These are phyloP conservation scores for Trichopria drosophilae DNA, from an alignment of 2,888 invertebrate species.

Conservation along the genomic window DNA sequence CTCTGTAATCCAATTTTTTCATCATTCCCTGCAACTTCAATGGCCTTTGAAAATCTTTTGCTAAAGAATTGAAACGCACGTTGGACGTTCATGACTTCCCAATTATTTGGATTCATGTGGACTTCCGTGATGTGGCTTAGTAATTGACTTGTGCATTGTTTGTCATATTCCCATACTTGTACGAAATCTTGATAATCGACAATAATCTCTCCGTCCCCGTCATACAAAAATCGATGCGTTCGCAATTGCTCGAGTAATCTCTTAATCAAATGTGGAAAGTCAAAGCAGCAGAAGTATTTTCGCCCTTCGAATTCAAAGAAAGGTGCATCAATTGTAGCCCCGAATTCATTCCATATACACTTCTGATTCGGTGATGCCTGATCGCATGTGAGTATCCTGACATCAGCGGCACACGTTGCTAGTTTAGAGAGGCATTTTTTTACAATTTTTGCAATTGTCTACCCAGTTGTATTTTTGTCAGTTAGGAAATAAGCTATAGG, in stretches of 20 bases:
- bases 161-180: constrained; percentile 8
- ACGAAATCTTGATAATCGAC: constrained; percentile 12
- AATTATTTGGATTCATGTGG: constrained; percentile 10
- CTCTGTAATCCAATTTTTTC: too few relatives aligned
- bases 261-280: constrained; percentile 18
- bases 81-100: constrained; percentile 13
- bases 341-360: neutral
- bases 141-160: neutral
- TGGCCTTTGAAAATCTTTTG: constrained; percentile 3
- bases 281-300: neutral
- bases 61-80: constrained; percentile 8
- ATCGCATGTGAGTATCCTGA: constrained; percentile 8
- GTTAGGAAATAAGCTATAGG: constrained; percentile 23
- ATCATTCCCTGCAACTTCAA: constrained; percentile 7
- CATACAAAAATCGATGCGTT: constrained; percentile 1
- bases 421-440: constrained; percentile 10
- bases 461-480: too few relatives aligned
- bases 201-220: constrained; percentile 5
- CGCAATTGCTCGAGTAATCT: constrained; percentile 4
- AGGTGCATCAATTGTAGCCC: neutral
- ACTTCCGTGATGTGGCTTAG: constrained; percentile 10
- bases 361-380: constrained; percentile 5
- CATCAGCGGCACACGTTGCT: neutral
- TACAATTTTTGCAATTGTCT: too few relatives aligned
- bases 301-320: neutral